Conservation (phyloP, 2,113 vertebrate species). For the Plotosus lineatus region DNA sequence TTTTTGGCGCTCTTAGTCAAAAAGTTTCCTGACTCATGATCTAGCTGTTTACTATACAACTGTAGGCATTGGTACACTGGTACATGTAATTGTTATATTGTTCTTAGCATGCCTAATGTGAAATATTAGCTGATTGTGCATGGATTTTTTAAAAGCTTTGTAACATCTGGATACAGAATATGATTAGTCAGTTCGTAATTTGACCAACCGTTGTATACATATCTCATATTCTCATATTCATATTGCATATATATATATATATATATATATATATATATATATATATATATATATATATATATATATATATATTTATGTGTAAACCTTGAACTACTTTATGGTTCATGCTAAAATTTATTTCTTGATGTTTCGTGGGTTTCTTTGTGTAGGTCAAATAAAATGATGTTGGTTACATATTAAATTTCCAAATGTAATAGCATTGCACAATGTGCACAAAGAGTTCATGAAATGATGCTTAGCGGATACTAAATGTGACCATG, state of each 20-base stretch:
- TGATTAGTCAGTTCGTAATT: not conserved
- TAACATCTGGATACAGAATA: not conserved
- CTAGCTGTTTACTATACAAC: not conserved
- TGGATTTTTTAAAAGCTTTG: not conserved
- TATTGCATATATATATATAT: too few relatives aligned
- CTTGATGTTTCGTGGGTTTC: conserved; percentile 20
- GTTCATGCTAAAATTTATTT: conserved; percentile 46
- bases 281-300: too few relatives aligned
- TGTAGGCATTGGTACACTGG: not conserved
- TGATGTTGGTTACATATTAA: conserved; percentile 1
- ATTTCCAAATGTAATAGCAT: not conserved
- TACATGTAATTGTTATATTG: not conserved
- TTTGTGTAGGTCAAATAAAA: conserved; percentile 38
- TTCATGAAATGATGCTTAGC: not conserved
- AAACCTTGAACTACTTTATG: conserved; percentile 40
- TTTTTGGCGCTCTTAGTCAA: not conserved
- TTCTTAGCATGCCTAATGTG: not conserved
- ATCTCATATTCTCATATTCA: too few relatives aligned
- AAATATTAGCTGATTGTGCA: not conserved
- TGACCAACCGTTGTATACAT: conserved; percentile 26
- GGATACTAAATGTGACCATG: not conserved
- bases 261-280: too few relatives aligned
- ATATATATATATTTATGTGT: too few relatives aligned
- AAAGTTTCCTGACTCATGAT: too few relatives aligned
- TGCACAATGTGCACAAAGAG: not conserved